Evolutionary conservation across 2,797 vertebrate species (phyloP).

Genomic region (Crenuchus spilurus): DNA sequence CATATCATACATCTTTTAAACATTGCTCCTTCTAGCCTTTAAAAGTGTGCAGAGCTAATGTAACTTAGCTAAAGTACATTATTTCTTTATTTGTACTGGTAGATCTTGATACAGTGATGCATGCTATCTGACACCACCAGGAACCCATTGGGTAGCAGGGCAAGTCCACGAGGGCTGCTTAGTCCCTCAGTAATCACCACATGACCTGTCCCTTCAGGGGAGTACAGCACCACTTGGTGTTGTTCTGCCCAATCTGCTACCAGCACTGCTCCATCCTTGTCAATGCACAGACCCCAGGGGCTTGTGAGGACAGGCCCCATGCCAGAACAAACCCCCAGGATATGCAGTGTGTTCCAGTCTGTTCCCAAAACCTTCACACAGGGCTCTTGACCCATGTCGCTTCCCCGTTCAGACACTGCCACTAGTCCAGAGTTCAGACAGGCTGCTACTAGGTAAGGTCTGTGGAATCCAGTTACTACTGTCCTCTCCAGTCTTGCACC

Average conservation of each 20-base stretch:
- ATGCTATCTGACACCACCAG: conserved; percentile 83
- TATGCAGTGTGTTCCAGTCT: conserved; percentile 76
- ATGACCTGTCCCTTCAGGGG: conserved; percentile 69
- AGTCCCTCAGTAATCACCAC: conserved; percentile 72
- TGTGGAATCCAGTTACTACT: conserved; percentile 79
- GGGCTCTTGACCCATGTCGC: conserved; percentile 73
- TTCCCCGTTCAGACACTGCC: conserved; percentile 80
- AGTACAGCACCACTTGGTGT: conserved; percentile 77
- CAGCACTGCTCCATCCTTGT: conserved; percentile 75
- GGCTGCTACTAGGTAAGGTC: conserved; percentile 80
- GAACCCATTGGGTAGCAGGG: conserved; percentile 73
- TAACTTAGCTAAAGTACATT: background rate
- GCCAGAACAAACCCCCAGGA: conserved; percentile 75
- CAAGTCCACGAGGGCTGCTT: conserved; percentile 79
- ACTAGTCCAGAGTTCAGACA: conserved; percentile 73
- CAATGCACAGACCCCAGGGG: conserved; percentile 84
- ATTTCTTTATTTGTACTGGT: conserved; percentile 70
- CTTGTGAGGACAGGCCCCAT: conserved; percentile 76
- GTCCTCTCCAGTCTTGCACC: conserved; percentile 75
- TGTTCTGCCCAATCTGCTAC: conserved; percentile 81
- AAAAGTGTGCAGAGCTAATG: background rate
- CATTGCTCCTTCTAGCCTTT: no score
- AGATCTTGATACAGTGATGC: conserved; percentile 85
- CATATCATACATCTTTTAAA: no score
- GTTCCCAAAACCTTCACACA: conserved; percentile 81